Evolutionary conservation across 1,140 invertebrate genomes (phyloP).

Genomic region (Phymorhynchus buccinoides): DNA sequence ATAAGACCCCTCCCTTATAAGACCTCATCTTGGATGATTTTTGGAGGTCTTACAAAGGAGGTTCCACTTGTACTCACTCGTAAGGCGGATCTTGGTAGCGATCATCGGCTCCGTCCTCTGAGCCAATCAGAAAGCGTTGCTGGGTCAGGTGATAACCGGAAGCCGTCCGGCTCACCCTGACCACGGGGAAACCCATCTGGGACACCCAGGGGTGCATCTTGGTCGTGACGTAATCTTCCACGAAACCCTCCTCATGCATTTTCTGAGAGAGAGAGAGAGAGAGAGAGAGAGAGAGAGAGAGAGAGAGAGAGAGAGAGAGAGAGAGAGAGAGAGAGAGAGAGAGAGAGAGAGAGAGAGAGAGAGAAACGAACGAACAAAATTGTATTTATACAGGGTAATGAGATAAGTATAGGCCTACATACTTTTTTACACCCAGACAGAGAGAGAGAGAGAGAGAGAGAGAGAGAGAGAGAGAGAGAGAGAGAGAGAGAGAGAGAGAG

Average conservation of each 20-base stretch:
- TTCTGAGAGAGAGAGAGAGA: background rate
- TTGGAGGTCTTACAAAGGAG: no score
- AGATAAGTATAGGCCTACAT: no score
- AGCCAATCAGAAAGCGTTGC: constrained; percentile 57
- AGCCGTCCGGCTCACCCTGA: constrained; percentile 51
- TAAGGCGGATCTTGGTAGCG: constrained; percentile 50
- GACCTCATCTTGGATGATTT: no score
- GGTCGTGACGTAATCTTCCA: constrained; percentile 42
- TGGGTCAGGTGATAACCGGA: constrained; percentile 49
- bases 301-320: background rate
- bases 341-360: background rate
- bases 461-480: no score
- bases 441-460: no score
- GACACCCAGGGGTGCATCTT: constrained; percentile 93
- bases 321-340: no score
- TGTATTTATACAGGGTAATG: no score
- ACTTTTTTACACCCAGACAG: no score
- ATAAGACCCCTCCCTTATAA: no score
- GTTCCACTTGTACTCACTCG: constrained; percentile 44
- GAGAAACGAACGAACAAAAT: background rate
- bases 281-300: background rate
- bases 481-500: no score
- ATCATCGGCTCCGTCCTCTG: constrained; percentile 72
- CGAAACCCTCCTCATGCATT: background rate
- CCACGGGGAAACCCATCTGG: constrained; percentile 86